These are phyloP conservation scores for Aulostomus chinensis DNA, from an alignment of 2,797 vertebrate species.

Conservation along the genomic window DNA sequence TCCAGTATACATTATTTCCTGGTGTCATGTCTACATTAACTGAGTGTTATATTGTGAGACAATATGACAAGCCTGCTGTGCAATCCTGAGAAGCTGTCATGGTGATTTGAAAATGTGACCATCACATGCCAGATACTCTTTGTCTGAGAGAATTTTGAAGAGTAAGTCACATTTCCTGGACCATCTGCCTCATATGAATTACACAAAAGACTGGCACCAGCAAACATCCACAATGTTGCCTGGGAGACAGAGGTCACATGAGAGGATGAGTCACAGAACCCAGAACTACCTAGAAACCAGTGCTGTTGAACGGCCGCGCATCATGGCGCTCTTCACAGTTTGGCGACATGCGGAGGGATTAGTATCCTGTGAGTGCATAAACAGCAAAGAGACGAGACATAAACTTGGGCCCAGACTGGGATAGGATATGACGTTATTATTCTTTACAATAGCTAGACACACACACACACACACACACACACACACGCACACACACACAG, in stretches of 20 bases:
- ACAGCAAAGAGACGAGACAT: conserved; percentile 36
- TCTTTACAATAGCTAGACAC: no score
- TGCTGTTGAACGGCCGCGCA: conserved; percentile 37
- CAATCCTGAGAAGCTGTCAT: conserved; percentile 46
- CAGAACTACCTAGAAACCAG: conserved; percentile 54
- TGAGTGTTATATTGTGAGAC: conserved; percentile 28
- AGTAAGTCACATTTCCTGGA: conserved; percentile 54
- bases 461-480: no score
- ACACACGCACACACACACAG: no score
- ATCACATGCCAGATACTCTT: conserved; percentile 44
- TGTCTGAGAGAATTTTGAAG: conserved; percentile 44
- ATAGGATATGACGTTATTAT: no score
- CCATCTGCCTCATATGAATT: conserved; percentile 59
- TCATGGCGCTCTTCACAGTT: conserved; percentile 37
- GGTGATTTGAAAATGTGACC: conserved; percentile 48
- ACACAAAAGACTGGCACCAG: conserved; percentile 52
- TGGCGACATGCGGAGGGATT: conserved; percentile 39
- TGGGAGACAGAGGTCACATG: conserved; percentile 72
- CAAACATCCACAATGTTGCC: conserved; percentile 67
- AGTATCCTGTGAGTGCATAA: conserved; percentile 49
- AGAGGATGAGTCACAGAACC: conserved; percentile 68
- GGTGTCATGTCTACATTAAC: conserved; percentile 23
- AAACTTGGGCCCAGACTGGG: no score
- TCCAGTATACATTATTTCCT: conserved; percentile 23
- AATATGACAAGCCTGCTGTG: conserved; percentile 44